These are phyloP conservation scores for Mustela nigripes DNA, from an alignment of 2,113 vertebrate species.

Conservation along the genomic window DNA sequence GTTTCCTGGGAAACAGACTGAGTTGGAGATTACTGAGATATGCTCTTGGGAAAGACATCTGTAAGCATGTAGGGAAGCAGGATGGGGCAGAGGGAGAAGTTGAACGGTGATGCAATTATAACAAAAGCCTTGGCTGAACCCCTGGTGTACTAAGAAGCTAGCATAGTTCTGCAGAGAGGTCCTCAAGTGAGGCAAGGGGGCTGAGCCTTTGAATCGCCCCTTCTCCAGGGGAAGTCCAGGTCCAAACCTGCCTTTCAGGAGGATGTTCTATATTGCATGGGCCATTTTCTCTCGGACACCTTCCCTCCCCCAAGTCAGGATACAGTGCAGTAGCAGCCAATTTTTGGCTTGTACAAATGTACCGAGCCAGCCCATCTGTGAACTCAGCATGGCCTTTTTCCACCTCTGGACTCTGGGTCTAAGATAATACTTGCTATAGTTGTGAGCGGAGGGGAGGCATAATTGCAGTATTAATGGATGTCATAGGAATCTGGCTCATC, in stretches of 20 bases:
- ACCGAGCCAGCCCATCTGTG: background rate
- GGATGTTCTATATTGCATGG: background rate
- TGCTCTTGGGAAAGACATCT: background rate
- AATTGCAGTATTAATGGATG: background rate
- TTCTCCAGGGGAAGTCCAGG: background rate
- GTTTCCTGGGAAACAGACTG: background rate
- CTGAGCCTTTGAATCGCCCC: background rate
- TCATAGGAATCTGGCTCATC: background rate
- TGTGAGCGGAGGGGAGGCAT: background rate
- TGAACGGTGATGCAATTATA: rapidly evolving
- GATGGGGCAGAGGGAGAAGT: background rate
- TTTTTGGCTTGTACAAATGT: background rate
- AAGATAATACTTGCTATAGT: too few relatives aligned
- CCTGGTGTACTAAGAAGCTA: background rate
- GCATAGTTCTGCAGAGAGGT: background rate
- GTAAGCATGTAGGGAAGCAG: background rate
- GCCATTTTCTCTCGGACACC: background rate
- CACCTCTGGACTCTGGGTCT: background rate
- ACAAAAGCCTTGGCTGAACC: rapidly evolving
- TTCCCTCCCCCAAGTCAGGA: too few relatives aligned
- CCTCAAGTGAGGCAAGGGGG: background rate
- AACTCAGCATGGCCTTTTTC: background rate
- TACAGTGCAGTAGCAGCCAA: background rate
- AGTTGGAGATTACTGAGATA: background rate
- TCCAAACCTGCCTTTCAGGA: background rate